These are phyloP conservation scores for Acanthococcus lagerstroemiae DNA, from an alignment of 2,888 invertebrate genomes.

Conservation along the genomic window DNA sequence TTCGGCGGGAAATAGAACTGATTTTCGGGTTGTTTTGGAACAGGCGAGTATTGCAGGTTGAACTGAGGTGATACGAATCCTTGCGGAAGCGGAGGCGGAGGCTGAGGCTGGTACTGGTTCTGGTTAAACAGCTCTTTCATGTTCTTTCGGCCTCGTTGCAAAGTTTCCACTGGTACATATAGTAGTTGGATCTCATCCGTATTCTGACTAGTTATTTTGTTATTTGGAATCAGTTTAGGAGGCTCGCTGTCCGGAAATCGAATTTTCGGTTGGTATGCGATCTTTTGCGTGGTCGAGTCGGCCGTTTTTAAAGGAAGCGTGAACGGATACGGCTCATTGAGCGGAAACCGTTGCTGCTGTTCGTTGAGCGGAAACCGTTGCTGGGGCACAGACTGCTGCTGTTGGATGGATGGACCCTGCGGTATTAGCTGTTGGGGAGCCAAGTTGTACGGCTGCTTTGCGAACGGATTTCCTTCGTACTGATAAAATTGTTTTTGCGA, in stretches of 20 bases:
- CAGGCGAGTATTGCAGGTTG: conserved; percentile 11
- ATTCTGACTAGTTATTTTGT: conserved; percentile 25
- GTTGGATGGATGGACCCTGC: neutral
- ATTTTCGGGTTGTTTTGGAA: conserved; percentile 21
- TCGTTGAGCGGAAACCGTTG: conserved; percentile 27
- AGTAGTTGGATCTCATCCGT: conserved; percentile 59
- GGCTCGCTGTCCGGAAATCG: conserved; percentile 18
- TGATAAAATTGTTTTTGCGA: conserved; percentile 21
- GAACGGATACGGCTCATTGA: conserved; percentile 21
- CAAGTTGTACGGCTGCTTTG: conserved; percentile 31
- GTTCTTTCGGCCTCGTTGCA: conserved; percentile 43
- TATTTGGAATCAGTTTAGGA: conserved; percentile 4
- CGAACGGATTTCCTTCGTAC: conserved; percentile 9
- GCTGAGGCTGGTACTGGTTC: conserved; percentile 11
- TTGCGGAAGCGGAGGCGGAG: neutral
- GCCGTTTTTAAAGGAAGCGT: conserved; percentile 5
- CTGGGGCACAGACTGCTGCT: conserved; percentile 33
- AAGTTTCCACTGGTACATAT: conserved; percentile 69
- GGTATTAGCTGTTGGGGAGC: conserved; percentile 39
- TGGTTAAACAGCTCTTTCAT: conserved; percentile 8
- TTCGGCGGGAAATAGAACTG: conserved; percentile 16
- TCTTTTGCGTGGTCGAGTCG: conserved; percentile 19
- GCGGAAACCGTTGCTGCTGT: conserved; percentile 33
- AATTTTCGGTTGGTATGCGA: conserved; percentile 12
- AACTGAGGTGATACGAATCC: conserved; percentile 11